Conservation (phyloP, 2,113 vertebrate genomes). For the Rhabdomys dilectus region DNA sequence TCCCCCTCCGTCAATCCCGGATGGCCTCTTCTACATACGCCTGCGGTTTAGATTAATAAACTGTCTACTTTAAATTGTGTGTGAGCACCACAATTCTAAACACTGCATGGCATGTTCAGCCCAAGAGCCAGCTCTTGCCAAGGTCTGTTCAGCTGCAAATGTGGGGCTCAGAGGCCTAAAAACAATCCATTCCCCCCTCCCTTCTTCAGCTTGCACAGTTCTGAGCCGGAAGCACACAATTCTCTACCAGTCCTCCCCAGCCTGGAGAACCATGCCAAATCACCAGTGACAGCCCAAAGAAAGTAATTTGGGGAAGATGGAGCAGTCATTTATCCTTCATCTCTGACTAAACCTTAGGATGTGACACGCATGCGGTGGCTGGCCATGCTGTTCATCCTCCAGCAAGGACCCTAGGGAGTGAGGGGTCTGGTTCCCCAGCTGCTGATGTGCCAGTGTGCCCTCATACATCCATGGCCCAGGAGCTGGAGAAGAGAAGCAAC, state of each 20-base stretch:
- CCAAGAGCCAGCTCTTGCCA: conserved; percentile 72
- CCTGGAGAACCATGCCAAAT: conserved; percentile 77
- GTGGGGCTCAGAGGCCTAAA: conserved; percentile 54
- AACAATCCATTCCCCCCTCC: conserved; percentile 46
- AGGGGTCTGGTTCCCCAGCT: conserved; percentile 9
- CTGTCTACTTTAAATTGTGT: conserved; percentile 91
- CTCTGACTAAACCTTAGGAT: conserved; percentile 76
- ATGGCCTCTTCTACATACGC: conserved; percentile 89
- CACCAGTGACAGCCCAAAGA: conserved; percentile 81
- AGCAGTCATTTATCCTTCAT: conserved; percentile 81
- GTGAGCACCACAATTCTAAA: conserved; percentile 90
- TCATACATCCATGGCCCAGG: neutral
- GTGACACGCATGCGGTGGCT: conserved; percentile 61
- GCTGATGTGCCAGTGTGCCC: conserved; percentile 23
- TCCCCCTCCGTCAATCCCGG: conserved; percentile 90
- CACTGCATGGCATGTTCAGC: conserved; percentile 91
- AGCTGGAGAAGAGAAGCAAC: neutral
- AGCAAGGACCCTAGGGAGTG: conserved; percentile 30
- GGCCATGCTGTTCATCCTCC: conserved; percentile 54
- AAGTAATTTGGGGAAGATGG: conserved; percentile 82
- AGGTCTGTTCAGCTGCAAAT: conserved; percentile 71
- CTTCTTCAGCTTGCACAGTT: conserved; percentile 42
- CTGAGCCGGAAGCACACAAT: conserved; percentile 67
- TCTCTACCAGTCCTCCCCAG: conserved; percentile 73
- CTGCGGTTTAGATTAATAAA: conserved; percentile 91